Evolutionary conservation across 30 jellyfish, hydroid and myxozoan species (phyloP).

Genomic region (Mastigias papua): DNA sequence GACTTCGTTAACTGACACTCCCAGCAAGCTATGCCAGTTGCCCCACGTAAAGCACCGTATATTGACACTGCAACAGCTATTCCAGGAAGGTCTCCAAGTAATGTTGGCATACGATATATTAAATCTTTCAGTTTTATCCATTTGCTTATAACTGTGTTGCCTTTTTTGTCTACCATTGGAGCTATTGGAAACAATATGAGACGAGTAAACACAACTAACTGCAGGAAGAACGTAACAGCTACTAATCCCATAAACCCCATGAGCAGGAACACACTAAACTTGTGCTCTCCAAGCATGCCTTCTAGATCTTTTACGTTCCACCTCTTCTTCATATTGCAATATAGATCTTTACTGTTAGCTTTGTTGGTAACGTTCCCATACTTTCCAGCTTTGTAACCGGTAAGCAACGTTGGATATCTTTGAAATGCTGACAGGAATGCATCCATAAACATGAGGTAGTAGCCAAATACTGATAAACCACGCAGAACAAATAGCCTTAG

Average conservation of each 20-base stretch:
- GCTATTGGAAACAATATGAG: conserved; percentile 64
- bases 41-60: conserved; percentile 65
- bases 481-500: conserved; percentile 63
- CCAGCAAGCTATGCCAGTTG: conserved; percentile 83
- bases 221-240: conserved; percentile 58
- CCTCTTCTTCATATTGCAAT: conserved; percentile 55
- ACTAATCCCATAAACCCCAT: conserved; percentile 73
- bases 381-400: conserved; percentile 43
- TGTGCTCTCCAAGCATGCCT: conserved; percentile 26
- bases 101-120: conserved; percentile 50
- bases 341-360: conserved; percentile 64
- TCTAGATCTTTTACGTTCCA: conserved; percentile 59
- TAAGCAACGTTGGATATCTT: conserved; percentile 44
- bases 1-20: conserved; percentile 62
- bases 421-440: conserved; percentile 60
- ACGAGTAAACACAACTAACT: conserved; percentile 62
- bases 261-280: conserved; percentile 43
- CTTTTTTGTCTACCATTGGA: conserved; percentile 53
- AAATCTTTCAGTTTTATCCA: conserved; percentile 62
- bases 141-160: conserved; percentile 46
- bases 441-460: conserved; percentile 71
- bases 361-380: conserved; percentile 51
- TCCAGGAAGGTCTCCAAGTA: conserved; percentile 82
- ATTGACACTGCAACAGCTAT: conserved; percentile 71
- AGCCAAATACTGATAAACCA: conserved; percentile 68